These are phyloP conservation scores for Drosophila hawaiiensis DNA, from an alignment of 2,888 invertebrate genomes.

Conservation along the genomic window DNA sequence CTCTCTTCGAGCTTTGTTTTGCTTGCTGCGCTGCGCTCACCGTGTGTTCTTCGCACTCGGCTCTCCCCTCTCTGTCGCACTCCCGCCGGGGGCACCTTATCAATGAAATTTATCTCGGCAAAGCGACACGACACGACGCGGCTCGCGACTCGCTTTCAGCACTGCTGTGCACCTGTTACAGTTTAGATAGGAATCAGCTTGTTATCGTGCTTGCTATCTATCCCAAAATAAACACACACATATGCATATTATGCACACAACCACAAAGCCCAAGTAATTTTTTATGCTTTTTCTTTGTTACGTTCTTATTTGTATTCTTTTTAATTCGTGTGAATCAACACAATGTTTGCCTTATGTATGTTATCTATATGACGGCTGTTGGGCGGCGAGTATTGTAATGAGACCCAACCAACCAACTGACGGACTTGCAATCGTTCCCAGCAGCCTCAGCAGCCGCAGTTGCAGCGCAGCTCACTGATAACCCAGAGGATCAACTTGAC, in stretches of 20 bases:
- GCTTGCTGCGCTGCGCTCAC: conserved; percentile 35
- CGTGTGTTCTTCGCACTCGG: conserved; percentile 21
- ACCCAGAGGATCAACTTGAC: conserved; percentile 45
- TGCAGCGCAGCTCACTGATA: conserved; percentile 29
- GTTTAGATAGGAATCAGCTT: conserved; percentile 79
- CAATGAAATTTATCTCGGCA: conserved; percentile 74
- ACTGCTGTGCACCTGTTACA: conserved; percentile 81
- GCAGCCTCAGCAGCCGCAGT: conserved; percentile 11
- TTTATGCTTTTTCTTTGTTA: conserved; percentile 33
- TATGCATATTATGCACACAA: conserved; percentile 17
- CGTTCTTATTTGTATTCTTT: conserved; percentile 17
- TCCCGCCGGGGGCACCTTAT: conserved; percentile 58
- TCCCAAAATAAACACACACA: conserved; percentile 21
- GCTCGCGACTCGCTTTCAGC: conserved; percentile 40
- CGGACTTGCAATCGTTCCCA: conserved; percentile 11
- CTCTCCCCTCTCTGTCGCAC: conserved; percentile 10
- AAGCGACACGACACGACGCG: conserved; percentile 32
- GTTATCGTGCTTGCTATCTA: conserved; percentile 73
- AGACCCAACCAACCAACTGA: conserved; percentile 4
- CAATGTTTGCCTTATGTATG: conserved; percentile 35
- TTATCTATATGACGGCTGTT: conserved; percentile 38
- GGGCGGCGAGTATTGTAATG: conserved; percentile 25
- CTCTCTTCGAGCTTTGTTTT: conserved; percentile 76
- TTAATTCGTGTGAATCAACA: conserved; percentile 16
- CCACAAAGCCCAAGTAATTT: conserved; percentile 19